phyloP scores from a whole-genome alignment of 2,888 invertebrate species.

The Dorcus parallelipipedus region DNA sequence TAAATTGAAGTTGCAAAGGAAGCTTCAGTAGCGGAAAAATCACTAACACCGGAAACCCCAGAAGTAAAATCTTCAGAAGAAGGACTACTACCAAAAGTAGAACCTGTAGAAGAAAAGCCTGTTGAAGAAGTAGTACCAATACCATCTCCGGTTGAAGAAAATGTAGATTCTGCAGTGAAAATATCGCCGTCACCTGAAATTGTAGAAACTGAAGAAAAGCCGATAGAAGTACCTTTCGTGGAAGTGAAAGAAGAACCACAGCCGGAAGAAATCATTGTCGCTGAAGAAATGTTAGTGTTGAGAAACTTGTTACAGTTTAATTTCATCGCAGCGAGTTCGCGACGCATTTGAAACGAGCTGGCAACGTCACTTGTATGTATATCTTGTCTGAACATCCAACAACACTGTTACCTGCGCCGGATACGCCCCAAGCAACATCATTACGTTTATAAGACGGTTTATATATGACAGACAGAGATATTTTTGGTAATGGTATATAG shows the following conservation, averaged over 20 bases:
- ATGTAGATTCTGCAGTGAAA: neutral
- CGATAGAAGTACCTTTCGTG: neutral
- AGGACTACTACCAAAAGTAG: neutral
- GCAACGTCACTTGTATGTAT: no score
- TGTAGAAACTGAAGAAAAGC: neutral
- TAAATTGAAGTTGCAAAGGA: neutral
- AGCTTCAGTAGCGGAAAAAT: neutral
- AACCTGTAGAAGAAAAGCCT: slow-evolving; percentile 8
- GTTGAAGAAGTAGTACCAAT: neutral
- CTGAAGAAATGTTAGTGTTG: neutral
- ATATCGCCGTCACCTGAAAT: neutral
- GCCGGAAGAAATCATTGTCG: neutral
- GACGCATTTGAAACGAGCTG: no score
- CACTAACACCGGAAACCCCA: neutral
- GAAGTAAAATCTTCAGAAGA: neutral
- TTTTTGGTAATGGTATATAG: no score
- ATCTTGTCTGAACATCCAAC: no score
- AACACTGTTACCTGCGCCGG: no score
- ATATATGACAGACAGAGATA: no score
- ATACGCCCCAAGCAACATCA: no score
- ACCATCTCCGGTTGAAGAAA: neutral
- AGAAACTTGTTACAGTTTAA: no score
- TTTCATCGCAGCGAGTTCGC: no score
- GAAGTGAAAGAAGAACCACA: neutral
- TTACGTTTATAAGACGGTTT: no score